Evolutionary conservation across 2,113 vertebrate genomes (phyloP).

Genomic region (Laticauda laticaudata): DNA sequence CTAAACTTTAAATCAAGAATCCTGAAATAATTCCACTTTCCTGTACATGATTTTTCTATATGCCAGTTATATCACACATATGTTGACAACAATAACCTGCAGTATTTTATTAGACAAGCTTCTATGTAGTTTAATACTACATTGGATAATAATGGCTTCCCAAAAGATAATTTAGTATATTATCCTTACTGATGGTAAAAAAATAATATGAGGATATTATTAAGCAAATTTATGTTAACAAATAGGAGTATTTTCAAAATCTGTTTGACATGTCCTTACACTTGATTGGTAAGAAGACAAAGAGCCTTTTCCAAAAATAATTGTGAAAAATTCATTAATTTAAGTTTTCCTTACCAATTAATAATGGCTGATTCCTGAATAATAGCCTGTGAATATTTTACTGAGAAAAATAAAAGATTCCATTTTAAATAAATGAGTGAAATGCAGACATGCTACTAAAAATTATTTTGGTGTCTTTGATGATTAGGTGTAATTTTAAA

Average conservation of each 20-base stretch:
- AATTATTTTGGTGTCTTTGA: not conserved
- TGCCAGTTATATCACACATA: conserved; percentile 41
- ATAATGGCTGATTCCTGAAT: not conserved
- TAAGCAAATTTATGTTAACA: conserved; percentile 4
- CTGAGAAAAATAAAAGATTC: not conserved
- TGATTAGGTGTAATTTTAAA: not conserved
- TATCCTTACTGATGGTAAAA: not conserved
- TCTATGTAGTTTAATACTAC: not conserved
- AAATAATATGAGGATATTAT: not conserved
- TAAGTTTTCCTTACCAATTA: not conserved
- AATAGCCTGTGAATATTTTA: not conserved
- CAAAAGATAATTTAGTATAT: conserved; percentile 27
- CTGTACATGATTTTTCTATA: conserved; percentile 35
- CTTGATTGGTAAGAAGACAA: not conserved
- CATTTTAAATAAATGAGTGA: not conserved
- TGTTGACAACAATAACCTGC: not conserved
- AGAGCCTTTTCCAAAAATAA: not conserved
- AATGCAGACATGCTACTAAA: not conserved
- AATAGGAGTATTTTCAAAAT: not conserved
- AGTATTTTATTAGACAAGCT: not conserved
- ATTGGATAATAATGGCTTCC: not conserved
- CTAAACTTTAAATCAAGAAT: conserved; percentile 69
- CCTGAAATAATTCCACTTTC: conserved; percentile 50
- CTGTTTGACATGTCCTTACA: not conserved
- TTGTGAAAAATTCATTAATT: not conserved